These are phyloP conservation scores for Crioceris asparagi DNA, from an alignment of 2,888 invertebrate species.

Conservation along the genomic window DNA sequence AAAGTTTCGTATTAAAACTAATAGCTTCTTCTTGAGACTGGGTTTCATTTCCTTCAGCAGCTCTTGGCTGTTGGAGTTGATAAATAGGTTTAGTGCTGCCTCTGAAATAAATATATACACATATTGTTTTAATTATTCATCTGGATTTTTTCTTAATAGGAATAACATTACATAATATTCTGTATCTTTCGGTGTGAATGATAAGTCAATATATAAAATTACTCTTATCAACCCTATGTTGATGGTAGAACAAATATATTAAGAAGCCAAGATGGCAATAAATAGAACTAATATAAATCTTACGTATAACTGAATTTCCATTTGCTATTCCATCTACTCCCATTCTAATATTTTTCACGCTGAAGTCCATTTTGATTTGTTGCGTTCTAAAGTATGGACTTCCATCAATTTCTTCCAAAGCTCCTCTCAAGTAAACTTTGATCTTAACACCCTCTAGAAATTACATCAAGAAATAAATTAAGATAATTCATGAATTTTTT, in stretches of 20 bases:
- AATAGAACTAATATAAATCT: constrained; percentile 34
- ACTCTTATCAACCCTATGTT: neutral
- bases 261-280: no score
- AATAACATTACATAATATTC: no score
- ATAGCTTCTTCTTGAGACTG: constrained; percentile 63
- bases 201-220: constrained; percentile 1
- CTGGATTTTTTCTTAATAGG: no score
- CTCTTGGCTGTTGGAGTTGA: constrained; percentile 77
- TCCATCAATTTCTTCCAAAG: constrained; percentile 50
- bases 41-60: constrained; percentile 81
- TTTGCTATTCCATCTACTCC: constrained; percentile 77
- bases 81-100: constrained; percentile 75
- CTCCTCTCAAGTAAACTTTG: constrained; percentile 71
- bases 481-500: neutral
- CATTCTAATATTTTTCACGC: constrained; percentile 72
- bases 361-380: constrained; percentile 77
- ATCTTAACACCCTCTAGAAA: constrained; percentile 68
- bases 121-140: no score
- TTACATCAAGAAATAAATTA: neutral
- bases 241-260: neutral
- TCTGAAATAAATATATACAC: no score
- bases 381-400: constrained; percentile 59
- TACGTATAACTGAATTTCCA: constrained; percentile 70
- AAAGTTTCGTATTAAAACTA: constrained; percentile 64
- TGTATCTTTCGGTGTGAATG: no score